Evolutionary conservation across 1,140 invertebrate species (phyloP), one percentile per base, ranked within the genome.

Genomic region (Diorhabda carinulata): DNA sequence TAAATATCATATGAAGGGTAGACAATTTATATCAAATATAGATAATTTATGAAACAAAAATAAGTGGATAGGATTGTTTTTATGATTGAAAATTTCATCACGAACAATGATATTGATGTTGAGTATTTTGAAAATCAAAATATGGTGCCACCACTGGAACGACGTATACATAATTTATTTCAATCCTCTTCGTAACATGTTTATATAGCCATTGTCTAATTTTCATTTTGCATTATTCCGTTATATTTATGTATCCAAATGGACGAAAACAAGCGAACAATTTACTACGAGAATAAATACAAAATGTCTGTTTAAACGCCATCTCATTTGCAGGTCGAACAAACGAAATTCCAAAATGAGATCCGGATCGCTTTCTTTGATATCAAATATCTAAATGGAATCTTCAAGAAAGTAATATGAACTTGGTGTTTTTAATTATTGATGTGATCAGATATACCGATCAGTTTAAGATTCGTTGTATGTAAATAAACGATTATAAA

Each of bases 161-260:
- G 25, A 25, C 25, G 25, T n/a, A 52, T 52, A 9, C 45, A 52
- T 52, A 52, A 52, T 52, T 52, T 52, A 52, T 52, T 52, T 52
- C 47, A 3, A n/a, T 52, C 25, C 47, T 52, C 47, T 52, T 52
- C 47, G 47, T 52, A 8, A 52, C 47, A 52, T 52, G 47, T 52
- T 52, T 52, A 52, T 52, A 52, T n/a, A 52, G 6, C 47, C 47
- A 52, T 52, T 52, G 47, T 52, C 47, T 52, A 52, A 52, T 52
- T 52, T 52, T 52, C 47, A 52, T 52, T 52, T 52, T 52, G 47
- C 47, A 52, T 52, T 52, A 52, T 52, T 52, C 47, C n/a, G 47
- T 52, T 52, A 25, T 52, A 52, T 52, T 52, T 52, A 52, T 52
- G 47, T 52, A 8, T 52, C 47, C 47, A 52, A 25, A 52, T 52